Evolutionary conservation across 2,113 vertebrate species (phyloP).

Genomic region (Hystrix cristata): DNA sequence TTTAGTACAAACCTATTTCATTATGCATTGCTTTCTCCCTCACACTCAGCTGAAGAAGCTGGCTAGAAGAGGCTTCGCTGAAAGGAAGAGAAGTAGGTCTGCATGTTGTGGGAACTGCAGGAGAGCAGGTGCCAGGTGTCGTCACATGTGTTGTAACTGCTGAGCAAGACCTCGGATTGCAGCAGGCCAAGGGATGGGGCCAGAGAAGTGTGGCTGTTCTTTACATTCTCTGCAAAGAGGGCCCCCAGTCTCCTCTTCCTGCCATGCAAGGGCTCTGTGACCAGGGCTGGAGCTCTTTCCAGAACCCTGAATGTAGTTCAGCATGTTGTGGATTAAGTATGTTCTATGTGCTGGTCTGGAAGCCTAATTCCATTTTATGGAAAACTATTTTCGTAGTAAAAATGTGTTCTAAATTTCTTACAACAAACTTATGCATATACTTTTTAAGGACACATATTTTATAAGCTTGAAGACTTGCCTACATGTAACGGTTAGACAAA

Average conservation of each 20-base stretch:
- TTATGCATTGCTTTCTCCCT: background rate
- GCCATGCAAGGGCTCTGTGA: background rate
- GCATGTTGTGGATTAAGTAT: background rate
- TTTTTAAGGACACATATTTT: slow-evolving; percentile 57
- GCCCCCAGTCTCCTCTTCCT: background rate
- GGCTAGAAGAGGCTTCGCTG: background rate
- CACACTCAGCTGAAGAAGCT: background rate
- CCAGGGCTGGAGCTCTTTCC: background rate
- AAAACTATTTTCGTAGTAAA: slow-evolving; percentile 4
- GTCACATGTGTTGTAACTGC: background rate
- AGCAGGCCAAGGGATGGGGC: background rate
- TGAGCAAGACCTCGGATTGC: background rate
- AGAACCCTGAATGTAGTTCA: background rate
- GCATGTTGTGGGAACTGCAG: background rate
- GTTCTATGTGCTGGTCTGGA: background rate
- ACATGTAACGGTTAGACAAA: background rate
- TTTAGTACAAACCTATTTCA: background rate
- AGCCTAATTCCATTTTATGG: slow-evolving; percentile 3
- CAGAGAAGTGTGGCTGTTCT: background rate
- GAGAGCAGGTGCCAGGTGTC: background rate
- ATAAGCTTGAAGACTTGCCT: slow-evolving; percentile 36
- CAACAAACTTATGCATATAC: background rate
- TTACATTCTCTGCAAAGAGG: too few species aligned
- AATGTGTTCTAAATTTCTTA: slow-evolving; percentile 17
- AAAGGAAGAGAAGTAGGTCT: background rate